Conservation (phyloP, 37 sponge, comb jelly and placozoan species). For the Mnemiopsis leidyi region DNA sequence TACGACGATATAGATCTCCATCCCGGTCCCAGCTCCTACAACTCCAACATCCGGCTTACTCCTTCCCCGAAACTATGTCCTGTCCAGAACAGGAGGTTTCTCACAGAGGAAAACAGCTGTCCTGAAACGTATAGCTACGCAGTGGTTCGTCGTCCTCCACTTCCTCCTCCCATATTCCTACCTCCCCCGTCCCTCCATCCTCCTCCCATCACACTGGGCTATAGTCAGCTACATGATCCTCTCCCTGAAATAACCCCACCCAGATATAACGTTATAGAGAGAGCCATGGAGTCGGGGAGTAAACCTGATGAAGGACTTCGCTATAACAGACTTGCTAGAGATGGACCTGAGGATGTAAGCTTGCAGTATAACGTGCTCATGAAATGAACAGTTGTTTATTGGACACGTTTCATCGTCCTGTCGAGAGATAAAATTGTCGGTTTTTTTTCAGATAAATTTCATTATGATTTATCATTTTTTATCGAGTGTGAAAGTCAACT, state of each 20-base stretch:
- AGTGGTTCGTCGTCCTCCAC: background rate
- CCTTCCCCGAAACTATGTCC: background rate
- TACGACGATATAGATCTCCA: background rate
- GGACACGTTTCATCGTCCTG: too few species aligned
- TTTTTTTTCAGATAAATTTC: too few species aligned
- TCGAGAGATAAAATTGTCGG: too few species aligned
- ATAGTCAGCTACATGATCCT: background rate
- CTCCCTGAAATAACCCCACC: background rate
- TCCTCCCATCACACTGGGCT: background rate
- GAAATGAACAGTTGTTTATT: too few species aligned
- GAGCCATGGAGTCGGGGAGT: background rate
- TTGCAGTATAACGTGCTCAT: background rate
- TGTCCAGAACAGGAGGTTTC: background rate
- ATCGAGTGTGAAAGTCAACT: too few species aligned
- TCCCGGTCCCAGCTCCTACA: background rate
- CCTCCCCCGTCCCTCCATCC: background rate
- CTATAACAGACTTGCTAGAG: background rate
- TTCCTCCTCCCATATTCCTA: background rate
- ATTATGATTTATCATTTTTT: too few species aligned
- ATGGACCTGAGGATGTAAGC: background rate
- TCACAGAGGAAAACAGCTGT: background rate
- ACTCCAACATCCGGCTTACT: background rate
- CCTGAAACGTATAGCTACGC: background rate
- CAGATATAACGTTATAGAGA: background rate
- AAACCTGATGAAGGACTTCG: background rate